Evolutionary conservation across 2,888 invertebrate species (phyloP), one percentile per base, ranked within the genome.

Genomic region (Anaspis maculata): DNA sequence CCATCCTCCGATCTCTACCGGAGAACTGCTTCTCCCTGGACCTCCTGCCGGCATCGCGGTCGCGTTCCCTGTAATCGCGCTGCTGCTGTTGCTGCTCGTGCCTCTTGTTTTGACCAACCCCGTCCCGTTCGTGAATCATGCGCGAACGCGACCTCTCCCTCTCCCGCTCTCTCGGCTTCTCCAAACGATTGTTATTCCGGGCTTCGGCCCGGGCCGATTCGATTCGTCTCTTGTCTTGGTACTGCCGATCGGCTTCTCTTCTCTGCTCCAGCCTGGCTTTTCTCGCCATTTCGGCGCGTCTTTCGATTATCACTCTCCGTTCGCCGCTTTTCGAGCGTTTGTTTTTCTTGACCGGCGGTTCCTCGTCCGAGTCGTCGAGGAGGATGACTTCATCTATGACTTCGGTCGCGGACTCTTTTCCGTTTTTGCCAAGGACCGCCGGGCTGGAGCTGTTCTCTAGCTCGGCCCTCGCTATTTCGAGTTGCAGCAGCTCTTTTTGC

Each of bases 401-500:
- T 11, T 3, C 13, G 52, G 52, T 48, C 19, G 19, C 19, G 5
- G 5, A 6, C 61, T 66, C 46, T 60, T 44, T 64, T 49, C 59
- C 64, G 54, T 67, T 64, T 33, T 47, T 42, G 9, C 26, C 15
- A n/a, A 13, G 14, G 13, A 14, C 13, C n/a, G 10, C 22, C 12
- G 49, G 38, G 34, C 40, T 37, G 15, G 37, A 30, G 15, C 46
- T 41, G 3, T 47, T 50, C 32, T 77, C 77, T 25, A 74, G 74
- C 27, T 74, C 73, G 42, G 82, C 82, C 0, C 81, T 83, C 53
- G 74, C 73, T 58, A 83, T 86, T 39, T 86, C 86, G 22, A 86
- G 86, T 66, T 89, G 88, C 25, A 89, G 67, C 25, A 80, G 51
- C 53, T 86, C 88, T 66, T 90, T 90, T 59, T 90, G 89, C 52